A percentile compares a stretch with the other conserved stretches of the same genome.
phyloP scores from a whole-genome alignment of 2,797 vertebrate species.

The Sphenopsis melanotis region DNA sequence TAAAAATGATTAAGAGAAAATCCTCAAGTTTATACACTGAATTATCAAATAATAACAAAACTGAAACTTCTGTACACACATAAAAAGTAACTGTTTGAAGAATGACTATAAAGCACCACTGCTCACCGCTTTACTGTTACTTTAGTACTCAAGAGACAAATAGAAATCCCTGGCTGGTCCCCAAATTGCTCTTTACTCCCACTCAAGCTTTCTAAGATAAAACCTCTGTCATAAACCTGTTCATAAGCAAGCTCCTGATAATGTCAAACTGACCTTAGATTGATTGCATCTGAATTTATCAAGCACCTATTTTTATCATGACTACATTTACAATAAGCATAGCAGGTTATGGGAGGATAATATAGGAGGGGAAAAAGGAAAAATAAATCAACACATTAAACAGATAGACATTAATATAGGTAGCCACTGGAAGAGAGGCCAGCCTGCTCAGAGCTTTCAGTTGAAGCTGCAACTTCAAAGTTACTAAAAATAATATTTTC shows the following conservation, averaged over 20 bases:
- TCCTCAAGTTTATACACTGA: slow-evolving; percentile 22
- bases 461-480: not conserved
- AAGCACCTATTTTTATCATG: not conserved
- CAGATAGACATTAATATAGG: not conserved
- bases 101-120: not conserved
- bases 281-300: not conserved
- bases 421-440: not conserved
- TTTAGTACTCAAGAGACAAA: not conserved
- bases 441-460: not conserved
- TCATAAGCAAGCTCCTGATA: not conserved
- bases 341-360: not conserved
- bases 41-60: slow-evolving; percentile 44
- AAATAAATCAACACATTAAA: not conserved
- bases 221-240: not conserved
- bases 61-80: not conserved
- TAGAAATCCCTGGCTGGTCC: not conserved
- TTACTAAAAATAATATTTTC: not conserved
- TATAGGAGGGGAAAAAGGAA: not conserved
- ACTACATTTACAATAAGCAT: not conserved
- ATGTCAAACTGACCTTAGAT: not conserved
- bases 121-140: not conserved
- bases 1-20: slow-evolving; percentile 18
- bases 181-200: not conserved
- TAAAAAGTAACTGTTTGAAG: not conserved
- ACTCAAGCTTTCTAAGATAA: not conserved